phyloP scores from a whole-genome alignment of 2,113 vertebrate genomes.

The Dicerorhinus sumatrensis region DNA sequence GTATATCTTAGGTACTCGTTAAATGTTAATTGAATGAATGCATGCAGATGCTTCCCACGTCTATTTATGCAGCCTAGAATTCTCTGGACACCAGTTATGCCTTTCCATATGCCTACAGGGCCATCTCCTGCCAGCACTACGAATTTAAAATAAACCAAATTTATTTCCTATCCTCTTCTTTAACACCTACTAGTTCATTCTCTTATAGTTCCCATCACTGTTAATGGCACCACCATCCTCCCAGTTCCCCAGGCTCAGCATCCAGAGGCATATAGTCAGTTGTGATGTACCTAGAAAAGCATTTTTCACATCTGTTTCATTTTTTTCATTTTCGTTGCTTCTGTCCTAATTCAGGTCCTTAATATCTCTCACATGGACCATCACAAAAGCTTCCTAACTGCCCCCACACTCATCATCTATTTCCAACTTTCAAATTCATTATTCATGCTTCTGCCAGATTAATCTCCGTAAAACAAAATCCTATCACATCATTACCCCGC shows the following conservation, averaged over 20 bases:
- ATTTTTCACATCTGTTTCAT: conserved; percentile 21
- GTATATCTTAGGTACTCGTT: background rate
- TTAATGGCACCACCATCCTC: background rate
- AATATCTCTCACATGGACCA: background rate
- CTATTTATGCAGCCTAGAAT: conserved; percentile 18
- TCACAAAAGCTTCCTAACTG: background rate
- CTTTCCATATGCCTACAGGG: background rate
- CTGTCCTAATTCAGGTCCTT: background rate
- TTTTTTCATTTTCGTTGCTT: background rate
- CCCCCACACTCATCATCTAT: background rate
- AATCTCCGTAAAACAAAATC: conserved; percentile 35
- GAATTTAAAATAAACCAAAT: conserved; percentile 25
- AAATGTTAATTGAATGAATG: conserved; percentile 58
- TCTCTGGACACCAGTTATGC: background rate
- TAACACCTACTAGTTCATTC: background rate
- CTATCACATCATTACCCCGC: background rate
- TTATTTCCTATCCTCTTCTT: background rate
- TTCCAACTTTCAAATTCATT: conserved; percentile 18
- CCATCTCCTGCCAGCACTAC: background rate
- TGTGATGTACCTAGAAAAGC: background rate
- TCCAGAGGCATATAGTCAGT: background rate
- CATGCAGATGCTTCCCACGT: conserved; percentile 4
- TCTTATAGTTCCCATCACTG: background rate
- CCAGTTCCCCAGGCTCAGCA: background rate
- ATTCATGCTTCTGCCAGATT: conserved; percentile 47